Conservation (phyloP, 1,140 invertebrate genomes). For the Pseudomyrmex concolor region DNA sequence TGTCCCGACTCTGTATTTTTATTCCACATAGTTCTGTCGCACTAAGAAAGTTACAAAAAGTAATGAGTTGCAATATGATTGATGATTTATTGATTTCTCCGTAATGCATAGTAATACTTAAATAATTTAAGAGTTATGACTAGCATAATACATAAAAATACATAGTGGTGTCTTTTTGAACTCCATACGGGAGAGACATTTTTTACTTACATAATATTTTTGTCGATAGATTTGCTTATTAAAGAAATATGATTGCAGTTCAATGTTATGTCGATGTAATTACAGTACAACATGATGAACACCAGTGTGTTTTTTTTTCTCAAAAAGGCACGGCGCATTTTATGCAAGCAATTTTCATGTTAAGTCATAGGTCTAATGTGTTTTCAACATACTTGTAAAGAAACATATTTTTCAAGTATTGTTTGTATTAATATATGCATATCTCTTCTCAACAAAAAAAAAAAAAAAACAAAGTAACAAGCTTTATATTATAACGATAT, state of each 20-base stretch:
- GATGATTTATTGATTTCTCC: neutral
- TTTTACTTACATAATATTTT: too few relatives aligned
- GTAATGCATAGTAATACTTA: too few relatives aligned
- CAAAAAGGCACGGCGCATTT: constrained; percentile 74
- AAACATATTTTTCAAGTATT: neutral
- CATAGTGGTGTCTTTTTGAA: too few relatives aligned
- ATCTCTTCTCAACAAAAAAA: neutral
- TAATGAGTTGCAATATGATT: neutral
- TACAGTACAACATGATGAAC: constrained; percentile 60
- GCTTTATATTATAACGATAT: too few relatives aligned
- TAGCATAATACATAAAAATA: too few relatives aligned
- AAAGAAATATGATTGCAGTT: neutral
- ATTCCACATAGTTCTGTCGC: neutral
- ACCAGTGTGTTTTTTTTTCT: constrained; percentile 63
- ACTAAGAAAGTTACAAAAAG: neutral
- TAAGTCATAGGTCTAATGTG: neutral
- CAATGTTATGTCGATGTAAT: constrained; percentile 2
- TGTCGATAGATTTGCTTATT: neutral
- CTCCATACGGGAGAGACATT: neutral
- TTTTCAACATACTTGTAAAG: neutral
- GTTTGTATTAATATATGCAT: too few relatives aligned
- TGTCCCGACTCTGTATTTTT: neutral
- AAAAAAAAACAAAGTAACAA: constrained; percentile 14
- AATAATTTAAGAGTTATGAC: too few relatives aligned
- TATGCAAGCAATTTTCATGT: constrained; percentile 12